Evolutionary conservation across 1,140 invertebrate genomes (phyloP).

Genomic region (Bactericera cockerelli): DNA sequence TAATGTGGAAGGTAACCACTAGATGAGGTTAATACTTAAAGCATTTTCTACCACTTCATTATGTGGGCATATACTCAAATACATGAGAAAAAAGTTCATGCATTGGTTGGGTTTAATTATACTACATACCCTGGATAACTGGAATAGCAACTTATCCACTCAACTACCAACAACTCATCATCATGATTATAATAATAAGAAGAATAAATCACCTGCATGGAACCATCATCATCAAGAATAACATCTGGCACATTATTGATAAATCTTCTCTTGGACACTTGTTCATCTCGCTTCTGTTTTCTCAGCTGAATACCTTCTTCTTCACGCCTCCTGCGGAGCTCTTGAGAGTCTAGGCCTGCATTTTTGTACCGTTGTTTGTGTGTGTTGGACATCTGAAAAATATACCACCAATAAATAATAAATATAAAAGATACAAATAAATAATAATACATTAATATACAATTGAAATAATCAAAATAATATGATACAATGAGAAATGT

Average conservation of each 20-base stretch:
- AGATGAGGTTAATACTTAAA: too few species aligned
- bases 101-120: too few species aligned
- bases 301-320: slow-evolving; percentile 91
- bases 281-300: slow-evolving; percentile 89
- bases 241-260: slow-evolving; percentile 44
- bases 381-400: slow-evolving; percentile 51
- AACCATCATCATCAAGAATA: slow-evolving; percentile 34
- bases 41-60: too few species aligned
- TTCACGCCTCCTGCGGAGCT: slow-evolving; percentile 76
- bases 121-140: too few species aligned
- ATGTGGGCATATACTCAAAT: slow-evolving; percentile 6
- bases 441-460: too few species aligned
- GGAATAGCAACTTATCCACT: too few species aligned
- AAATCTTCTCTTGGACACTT: slow-evolving; percentile 82
- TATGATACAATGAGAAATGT: too few species aligned
- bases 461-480: too few species aligned
- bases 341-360: slow-evolving; percentile 75
- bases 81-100: background rate
- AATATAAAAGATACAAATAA: too few species aligned
- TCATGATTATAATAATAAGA: too few species aligned
- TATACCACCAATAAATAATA: background rate
- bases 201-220: slow-evolving; percentile 25
- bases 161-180: too few species aligned
- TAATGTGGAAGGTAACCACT: background rate
- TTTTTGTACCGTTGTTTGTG: slow-evolving; percentile 95